Conservation (phyloP, 2,797 vertebrate genomes). For the Florisuga fusca region DNA sequence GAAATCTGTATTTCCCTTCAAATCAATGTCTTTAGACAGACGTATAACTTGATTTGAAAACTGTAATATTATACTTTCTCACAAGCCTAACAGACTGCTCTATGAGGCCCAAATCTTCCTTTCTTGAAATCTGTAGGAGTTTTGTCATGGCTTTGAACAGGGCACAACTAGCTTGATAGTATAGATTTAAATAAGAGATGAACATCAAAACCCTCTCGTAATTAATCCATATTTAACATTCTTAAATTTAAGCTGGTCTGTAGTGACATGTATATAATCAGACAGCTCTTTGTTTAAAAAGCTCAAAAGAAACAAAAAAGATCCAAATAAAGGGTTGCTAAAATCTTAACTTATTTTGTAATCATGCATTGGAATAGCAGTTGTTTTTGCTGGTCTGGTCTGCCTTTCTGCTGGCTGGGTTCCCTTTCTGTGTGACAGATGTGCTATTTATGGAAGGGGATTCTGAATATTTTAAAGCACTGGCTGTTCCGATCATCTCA, state of each 20-base stretch:
- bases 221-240: background rate
- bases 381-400: slow-evolving; percentile 55
- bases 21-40: background rate
- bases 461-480: slow-evolving; percentile 72
- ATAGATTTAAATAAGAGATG: background rate
- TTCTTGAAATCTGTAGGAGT: background rate
- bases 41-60: background rate
- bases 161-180: background rate
- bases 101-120: background rate
- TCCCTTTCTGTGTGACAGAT: slow-evolving; percentile 69
- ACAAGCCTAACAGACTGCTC: background rate
- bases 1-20: background rate
- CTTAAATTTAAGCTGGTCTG: background rate
- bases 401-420: slow-evolving; percentile 65
- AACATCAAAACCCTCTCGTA: background rate
- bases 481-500: slow-evolving; percentile 50
- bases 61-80: background rate
- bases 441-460: slow-evolving; percentile 74
- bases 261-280: background rate
- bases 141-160: background rate
- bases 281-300: background rate
- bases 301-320: slow-evolving; percentile 21
- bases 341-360: slow-evolving; percentile 45
- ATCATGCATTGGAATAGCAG: slow-evolving; percentile 39
- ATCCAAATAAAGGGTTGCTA: background rate